A percentile compares a stretch with the other conserved stretches of the same genome.
These are phyloP conservation scores for Pasiphila rectangulata DNA, from an alignment of 2,888 invertebrate species.

Conservation along the genomic window DNA sequence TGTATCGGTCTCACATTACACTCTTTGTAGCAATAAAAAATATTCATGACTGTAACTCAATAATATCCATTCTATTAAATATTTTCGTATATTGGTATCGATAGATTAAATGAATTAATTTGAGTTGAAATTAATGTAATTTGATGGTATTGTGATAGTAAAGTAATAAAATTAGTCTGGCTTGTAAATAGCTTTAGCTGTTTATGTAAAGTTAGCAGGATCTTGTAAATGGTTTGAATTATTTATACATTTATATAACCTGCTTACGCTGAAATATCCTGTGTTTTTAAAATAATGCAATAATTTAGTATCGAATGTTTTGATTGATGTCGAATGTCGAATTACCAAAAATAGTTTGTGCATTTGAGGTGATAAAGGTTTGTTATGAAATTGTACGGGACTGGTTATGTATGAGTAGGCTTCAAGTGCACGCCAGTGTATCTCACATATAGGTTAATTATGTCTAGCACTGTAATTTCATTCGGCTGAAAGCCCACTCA, in stretches of 20 bases:
- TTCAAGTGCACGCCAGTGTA: constrained; percentile 44
- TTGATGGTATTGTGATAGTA: constrained; percentile 53
- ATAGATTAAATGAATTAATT: constrained; percentile 10
- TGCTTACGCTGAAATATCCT: constrained; percentile 33
- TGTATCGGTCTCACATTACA: constrained; percentile 12
- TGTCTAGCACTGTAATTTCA: constrained; percentile 55
- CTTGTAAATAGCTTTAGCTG: constrained; percentile 58
- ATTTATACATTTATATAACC: constrained; percentile 38
- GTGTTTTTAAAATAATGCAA: constrained; percentile 44
- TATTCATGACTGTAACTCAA: constrained; percentile 15
- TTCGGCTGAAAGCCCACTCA: constrained; percentile 50
- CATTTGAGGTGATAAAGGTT: constrained; percentile 37
- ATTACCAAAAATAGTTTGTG: constrained; percentile 61
- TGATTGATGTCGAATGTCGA: constrained; percentile 74
- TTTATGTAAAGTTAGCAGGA: constrained; percentile 37
- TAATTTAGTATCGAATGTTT: constrained; percentile 43
- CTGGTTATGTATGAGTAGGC: neutral
- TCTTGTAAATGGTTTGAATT: constrained; percentile 49
- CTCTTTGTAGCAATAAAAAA: constrained; percentile 9
- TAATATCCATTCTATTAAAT: constrained; percentile 13
- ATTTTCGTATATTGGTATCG: constrained; percentile 11
- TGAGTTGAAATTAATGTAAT: constrained; percentile 15
- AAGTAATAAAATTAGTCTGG: constrained; percentile 43
- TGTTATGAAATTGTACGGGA: neutral
- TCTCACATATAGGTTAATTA: constrained; percentile 49